phyloP scores from a whole-genome alignment of 2,113 vertebrate species.

The Copsychus sechellarum region DNA sequence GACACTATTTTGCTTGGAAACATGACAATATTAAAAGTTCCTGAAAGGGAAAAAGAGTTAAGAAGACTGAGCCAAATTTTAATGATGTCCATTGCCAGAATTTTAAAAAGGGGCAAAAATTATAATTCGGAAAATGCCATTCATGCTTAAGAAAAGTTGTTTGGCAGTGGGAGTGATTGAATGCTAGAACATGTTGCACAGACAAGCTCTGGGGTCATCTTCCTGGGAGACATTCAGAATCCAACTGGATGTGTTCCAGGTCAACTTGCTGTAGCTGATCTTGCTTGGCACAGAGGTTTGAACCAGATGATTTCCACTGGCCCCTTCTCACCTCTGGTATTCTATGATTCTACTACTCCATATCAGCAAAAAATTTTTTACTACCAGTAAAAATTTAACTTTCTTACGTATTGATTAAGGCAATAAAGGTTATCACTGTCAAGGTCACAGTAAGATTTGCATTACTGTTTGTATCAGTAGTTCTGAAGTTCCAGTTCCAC shows the following conservation, averaged over 20 bases:
- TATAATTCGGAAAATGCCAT: not conserved
- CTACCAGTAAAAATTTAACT: not conserved
- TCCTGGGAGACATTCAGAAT: not conserved
- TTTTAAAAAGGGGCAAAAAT: not conserved
- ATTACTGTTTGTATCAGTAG: not conserved
- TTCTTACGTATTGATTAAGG: not conserved
- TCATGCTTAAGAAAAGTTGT: not conserved
- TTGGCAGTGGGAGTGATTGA: not conserved
- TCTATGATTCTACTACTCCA: not conserved
- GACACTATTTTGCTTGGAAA: not conserved
- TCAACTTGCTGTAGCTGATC: not conserved
- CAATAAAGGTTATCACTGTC: not conserved
- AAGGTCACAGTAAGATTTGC: not conserved
- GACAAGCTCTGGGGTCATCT: not conserved
- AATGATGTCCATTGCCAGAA: not conserved
- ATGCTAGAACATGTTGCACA: fast-evolving
- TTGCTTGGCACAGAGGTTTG: not conserved
- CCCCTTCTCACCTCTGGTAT: not conserved
- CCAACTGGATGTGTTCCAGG: not conserved
- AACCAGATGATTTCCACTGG: not conserved
- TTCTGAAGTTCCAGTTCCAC: not conserved
- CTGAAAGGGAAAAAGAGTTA: not conserved
- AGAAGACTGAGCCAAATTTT: not conserved
- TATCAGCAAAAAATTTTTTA: not conserved
- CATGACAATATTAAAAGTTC: not conserved